Conservation (phyloP, 1,140 invertebrate genomes). For the Cyclina sinensis region DNA sequence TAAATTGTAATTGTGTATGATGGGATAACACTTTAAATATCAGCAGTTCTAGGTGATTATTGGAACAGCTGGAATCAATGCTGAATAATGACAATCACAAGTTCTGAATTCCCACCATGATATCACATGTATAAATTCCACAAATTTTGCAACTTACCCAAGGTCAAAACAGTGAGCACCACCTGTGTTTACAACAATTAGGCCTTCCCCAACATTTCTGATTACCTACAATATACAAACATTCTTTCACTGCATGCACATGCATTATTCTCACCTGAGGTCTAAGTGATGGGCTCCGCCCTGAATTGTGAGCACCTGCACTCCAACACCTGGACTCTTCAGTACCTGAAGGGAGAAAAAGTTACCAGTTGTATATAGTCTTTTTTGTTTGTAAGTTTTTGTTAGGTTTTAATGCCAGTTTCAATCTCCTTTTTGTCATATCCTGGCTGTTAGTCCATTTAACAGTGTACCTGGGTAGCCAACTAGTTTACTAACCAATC, state of each 20-base stretch:
- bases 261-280: conserved; percentile 71
- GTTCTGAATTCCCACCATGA: too few relatives aligned
- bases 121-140: too few relatives aligned
- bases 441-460: too few relatives aligned
- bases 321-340: conserved; percentile 85
- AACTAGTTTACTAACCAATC: too few relatives aligned
- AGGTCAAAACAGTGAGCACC: conserved; percentile 1
- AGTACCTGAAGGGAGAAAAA: conserved; percentile 73
- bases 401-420: too few relatives aligned
- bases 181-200: background rate
- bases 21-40: background rate
- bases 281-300: conserved; percentile 84
- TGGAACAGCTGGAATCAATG: too few relatives aligned
- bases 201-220: background rate
- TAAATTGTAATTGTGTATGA: too few relatives aligned
- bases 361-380: background rate
- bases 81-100: too few relatives aligned
- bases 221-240: background rate
- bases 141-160: background rate
- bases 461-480: too few relatives aligned
- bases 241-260: background rate
- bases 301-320: conserved; percentile 71
- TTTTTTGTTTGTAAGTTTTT: too few relatives aligned
- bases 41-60: background rate
- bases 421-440: too few relatives aligned